Base-by-base conservation (phyloP, 1,140 invertebrate species). In the Pomacea maculata region DNA sequence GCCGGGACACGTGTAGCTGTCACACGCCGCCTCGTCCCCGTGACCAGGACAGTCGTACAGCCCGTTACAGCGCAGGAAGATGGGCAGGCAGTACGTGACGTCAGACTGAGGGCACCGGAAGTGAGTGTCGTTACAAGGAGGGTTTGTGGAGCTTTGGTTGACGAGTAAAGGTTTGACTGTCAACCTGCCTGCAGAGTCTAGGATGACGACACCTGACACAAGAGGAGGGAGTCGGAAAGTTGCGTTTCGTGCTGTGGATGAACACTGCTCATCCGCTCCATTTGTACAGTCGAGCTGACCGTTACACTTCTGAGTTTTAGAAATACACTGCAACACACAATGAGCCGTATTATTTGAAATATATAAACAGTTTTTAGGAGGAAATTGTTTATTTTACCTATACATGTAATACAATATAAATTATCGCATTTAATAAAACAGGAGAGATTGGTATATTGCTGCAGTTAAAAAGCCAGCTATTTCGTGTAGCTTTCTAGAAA, bases 31-130 rank as follows among this genome's bases (percentile, higher is more conserved):
- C 54, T 61, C 25, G 61, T 78, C 73, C 73, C 61, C 73, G 10
- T 75, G 73, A 11, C 73, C 54, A 11, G 73, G 54, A 57, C 73
- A 75, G 73, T 75, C 73, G 29, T 57, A 75, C 73, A 75, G 17
- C 1, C 73, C 73, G 73, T 75, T 75, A 75, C 73, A 75, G 54
- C 73, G 55, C 0, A 57, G 55, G 52, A 75, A 75, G 73, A 57
- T 21, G 52, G 73, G 73, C 17, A 75, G 45, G 14, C 73, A 75
- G 52, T 57, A 29, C 1, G 54, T 57, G 12, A 25, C 21, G 19
- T 75, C 52, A 17, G 73, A 6, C 57, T 61, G 11, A 1, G 57
- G 57, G 61, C 73, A 75, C 73, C 19, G 73, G 73, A 57, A 75
- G 52, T 57, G 73, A 25, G 45, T 57, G 21, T 75, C 73, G n/a